Percentiles rank a stretch among this genome's conserved stretches.
Conservation (phyloP, 2,113 vertebrate genomes). For the Origma solitaria region DNA sequence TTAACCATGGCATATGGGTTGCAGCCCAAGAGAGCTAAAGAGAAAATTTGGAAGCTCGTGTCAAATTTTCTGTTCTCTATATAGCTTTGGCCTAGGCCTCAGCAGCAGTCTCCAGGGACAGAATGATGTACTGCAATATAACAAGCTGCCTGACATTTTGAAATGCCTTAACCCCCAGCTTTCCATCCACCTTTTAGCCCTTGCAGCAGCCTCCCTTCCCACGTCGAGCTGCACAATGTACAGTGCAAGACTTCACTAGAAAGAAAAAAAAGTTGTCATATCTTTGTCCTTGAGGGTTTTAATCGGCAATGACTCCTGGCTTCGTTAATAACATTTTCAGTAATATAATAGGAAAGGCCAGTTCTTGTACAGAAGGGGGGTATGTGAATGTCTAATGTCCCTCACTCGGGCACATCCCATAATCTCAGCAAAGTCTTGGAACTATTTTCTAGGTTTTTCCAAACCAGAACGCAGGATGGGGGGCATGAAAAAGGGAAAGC, state of each 20-base stretch:
- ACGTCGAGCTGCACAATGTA: neutral
- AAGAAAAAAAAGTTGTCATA: conserved; percentile 46
- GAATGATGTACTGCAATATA: conserved; percentile 70
- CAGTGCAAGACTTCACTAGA: neutral
- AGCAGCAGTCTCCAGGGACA: conserved; percentile 49
- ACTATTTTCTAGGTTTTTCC: neutral
- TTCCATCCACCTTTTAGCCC: conserved; percentile 22
- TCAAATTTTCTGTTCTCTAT: conserved; percentile 55
- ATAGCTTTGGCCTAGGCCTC: conserved; percentile 33
- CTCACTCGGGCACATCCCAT: neutral
- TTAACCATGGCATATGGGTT: conserved; percentile 50
- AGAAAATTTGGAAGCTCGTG: conserved; percentile 45
- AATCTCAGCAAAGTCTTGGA: neutral
- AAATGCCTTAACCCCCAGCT: conserved; percentile 60
- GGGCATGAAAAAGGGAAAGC: neutral
- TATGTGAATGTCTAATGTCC: neutral
- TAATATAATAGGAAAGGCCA: neutral
- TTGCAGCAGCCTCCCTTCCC: conserved; percentile 14
- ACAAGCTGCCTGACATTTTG: conserved; percentile 65
- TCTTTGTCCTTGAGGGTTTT: conserved; percentile 75
- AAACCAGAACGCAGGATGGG: neutral
- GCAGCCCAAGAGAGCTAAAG: conserved; percentile 50
- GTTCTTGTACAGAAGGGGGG: neutral
- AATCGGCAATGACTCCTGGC: conserved; percentile 65
- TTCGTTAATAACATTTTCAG: conserved; percentile 30